Base-by-base conservation (phyloP, 2,888 invertebrate species). In the Zele albiditarsus region DNA sequence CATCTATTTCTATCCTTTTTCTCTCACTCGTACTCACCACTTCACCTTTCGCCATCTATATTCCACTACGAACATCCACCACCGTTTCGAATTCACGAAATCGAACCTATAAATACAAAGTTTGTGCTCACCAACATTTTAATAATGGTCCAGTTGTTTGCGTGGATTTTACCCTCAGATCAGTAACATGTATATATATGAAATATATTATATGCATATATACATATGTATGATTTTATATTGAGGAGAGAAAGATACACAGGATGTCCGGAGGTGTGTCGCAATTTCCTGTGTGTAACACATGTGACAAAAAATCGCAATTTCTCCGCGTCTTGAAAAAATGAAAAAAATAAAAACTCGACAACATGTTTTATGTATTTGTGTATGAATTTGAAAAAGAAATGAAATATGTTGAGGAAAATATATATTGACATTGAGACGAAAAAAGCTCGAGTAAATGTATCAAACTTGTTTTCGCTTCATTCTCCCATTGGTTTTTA, bases 21-120 rank as follows among this genome's bases (percentile, higher is more conserved):
- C 33, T 63, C 6, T 33, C 31, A 33, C 20, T 63, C 14, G 33
- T 63, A 20, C n/a, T 12, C 27, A 38, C n/a, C 8, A 46, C 31
- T 14, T 77, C 74, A 68, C 74, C 66, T 49, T 53, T 4, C 20
- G 4, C 23, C n/a, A 53, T 53, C 20, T 20, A 20, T 53, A 16
- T n/a, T 53, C n/a, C 20, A 1, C 53, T 16, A 53, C n/a, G 23
- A 53, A 53, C 2, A 53, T 23, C 3, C 6, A 8, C 23, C 20
- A 20, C n/a, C 20, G 5, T 1, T 8, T 20, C 53, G 20, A 53
- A 53, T 53, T 20, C 23, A 46, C 57, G 38, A 79, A 77, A 81
- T 82, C 78, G 79, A 82, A 80, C 80, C 82, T 81, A 85, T 84
- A 82, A 83, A 84, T 82, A 83, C 80, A 76, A 80, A 80, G 78